These are phyloP conservation scores for Oryctes rhinoceros DNA, from an alignment of 1,140 invertebrate genomes.

Conservation along the genomic window DNA sequence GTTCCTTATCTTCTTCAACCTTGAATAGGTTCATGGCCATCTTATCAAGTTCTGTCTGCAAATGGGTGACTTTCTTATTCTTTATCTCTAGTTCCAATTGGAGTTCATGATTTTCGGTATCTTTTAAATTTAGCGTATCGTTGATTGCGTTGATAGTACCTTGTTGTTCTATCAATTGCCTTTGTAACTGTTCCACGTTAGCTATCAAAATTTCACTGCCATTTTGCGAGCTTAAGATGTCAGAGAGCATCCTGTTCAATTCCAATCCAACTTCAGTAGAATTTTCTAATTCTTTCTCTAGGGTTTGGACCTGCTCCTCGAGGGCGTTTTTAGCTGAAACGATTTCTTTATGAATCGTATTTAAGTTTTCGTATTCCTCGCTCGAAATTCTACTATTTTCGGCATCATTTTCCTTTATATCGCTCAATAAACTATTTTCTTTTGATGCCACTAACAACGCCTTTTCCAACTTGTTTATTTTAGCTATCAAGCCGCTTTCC, in stretches of 20 bases:
- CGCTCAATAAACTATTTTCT: slow-evolving; percentile 73
- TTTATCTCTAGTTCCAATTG: slow-evolving; percentile 63
- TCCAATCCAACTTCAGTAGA: slow-evolving; percentile 72
- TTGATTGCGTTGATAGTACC: slow-evolving; percentile 64
- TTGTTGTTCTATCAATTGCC: slow-evolving; percentile 70
- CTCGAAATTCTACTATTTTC: slow-evolving; percentile 61
- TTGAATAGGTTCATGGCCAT: slow-evolving; percentile 58
- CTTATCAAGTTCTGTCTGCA: slow-evolving; percentile 62
- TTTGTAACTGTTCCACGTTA: slow-evolving; percentile 70
- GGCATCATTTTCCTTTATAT: slow-evolving; percentile 69
- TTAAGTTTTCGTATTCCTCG: slow-evolving; percentile 72
- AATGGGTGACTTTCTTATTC: slow-evolving; percentile 60
- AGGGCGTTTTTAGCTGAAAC: slow-evolving; percentile 58
- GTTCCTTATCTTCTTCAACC: slow-evolving; percentile 59
- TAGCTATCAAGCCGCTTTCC: slow-evolving; percentile 67
- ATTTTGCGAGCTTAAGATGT: slow-evolving; percentile 68
- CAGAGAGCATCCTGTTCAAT: slow-evolving; percentile 71
- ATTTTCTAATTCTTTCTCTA: slow-evolving; percentile 72
- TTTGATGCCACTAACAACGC: slow-evolving; percentile 64
- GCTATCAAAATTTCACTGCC: slow-evolving; percentile 69
- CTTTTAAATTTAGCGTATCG: slow-evolving; percentile 62
- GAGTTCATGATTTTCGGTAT: slow-evolving; percentile 65
- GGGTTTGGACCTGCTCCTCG: slow-evolving; percentile 66
- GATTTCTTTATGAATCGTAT: slow-evolving; percentile 66
- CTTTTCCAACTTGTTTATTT: slow-evolving; percentile 71